phyloP scores from a whole-genome alignment of 2,888 invertebrate species.

The Campopleginae sp. region DNA sequence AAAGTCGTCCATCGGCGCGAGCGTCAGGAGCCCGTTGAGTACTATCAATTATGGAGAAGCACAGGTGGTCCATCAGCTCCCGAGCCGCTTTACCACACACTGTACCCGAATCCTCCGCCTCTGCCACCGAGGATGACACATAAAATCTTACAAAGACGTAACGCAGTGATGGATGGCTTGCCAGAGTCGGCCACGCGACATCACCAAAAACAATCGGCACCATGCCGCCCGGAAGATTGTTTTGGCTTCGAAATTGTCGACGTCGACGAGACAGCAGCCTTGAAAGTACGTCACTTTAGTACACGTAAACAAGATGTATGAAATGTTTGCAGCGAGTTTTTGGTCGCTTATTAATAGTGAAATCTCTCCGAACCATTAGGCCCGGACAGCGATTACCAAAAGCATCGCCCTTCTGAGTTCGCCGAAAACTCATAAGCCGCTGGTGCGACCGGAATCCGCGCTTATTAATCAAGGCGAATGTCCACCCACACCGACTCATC shows the following conservation, averaged over 20 bases:
- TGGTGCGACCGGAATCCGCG: conserved; percentile 76
- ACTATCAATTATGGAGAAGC: conserved; percentile 83
- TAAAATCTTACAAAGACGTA: conserved; percentile 90
- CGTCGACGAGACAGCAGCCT: conserved; percentile 88
- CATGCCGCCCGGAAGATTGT: conserved; percentile 89
- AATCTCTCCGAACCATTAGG: conserved; percentile 71
- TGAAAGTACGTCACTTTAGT: conserved; percentile 74
- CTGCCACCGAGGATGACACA: conserved; percentile 90
- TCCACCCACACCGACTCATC: conserved; percentile 95
- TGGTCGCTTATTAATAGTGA: not conserved
- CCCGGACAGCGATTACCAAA: conserved; percentile 81
- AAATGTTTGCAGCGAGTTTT: not conserved
- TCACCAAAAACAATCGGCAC: conserved; percentile 87
- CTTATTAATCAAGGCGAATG: conserved; percentile 87
- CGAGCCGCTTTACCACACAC: conserved; percentile 77
- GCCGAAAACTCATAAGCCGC: conserved; percentile 85
- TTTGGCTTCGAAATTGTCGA: conserved; percentile 94
- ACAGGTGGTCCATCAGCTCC: conserved; percentile 79
- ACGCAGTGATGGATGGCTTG: conserved; percentile 84
- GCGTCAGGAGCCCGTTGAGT: conserved; percentile 80
- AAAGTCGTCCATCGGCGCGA: conserved; percentile 74
- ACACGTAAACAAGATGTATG: not conserved
- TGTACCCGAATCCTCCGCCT: conserved; percentile 85
- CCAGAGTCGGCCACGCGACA: conserved; percentile 90
- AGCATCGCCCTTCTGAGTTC: conserved; percentile 84